Base-by-base conservation (phyloP, 2,888 invertebrate species). In the Perizoma flavofasciatum region DNA sequence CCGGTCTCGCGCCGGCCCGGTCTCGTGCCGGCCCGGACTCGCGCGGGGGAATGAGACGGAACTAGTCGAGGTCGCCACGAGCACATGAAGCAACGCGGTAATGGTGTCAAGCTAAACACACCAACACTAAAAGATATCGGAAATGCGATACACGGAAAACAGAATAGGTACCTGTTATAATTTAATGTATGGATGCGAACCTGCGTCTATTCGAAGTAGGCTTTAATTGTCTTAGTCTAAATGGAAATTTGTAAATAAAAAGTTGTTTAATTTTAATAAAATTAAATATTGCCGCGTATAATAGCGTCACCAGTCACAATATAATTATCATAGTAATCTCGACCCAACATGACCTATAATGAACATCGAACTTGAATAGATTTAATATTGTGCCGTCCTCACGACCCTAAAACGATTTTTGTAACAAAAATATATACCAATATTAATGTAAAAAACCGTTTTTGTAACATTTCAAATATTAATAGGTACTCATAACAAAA, bases 361-460 rank as follows among this genome's bases (percentile, higher is more conserved):
- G 74, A 88, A 92, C 92, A 92, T 92, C 92, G 91, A 92, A 92
- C 82, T 89, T 89, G 88, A 85, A 89, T 90, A 91, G 87, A 88
- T 86, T 82, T 85, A 86, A 83, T 89, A 91, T 91, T 89, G 92
- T 91, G 92, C 92, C 92, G 92, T 92, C 92, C 92, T 91, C 89
- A 88, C 90, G 89, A 90, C 90, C 90, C 89, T 90, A 49, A 55
- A 69, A 89, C 89, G 90, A 90, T 88, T 92, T 92, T 92, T 91
- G 89, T 89, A 89, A 89, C 89, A 88, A 83, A 87, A 84, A 89
- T 85, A 86, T 90, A 89, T 88, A 86, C 87, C 82, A 83, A 85
- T 85, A 85, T 86, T 37, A 6, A 81, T 87, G 84, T 83, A 85
- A 86, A n/a, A 89, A 86, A 88, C 89, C 84, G 86, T 92, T 90